phyloP scores from a whole-genome alignment of 2,113 vertebrate species.

The Riparia riparia region DNA sequence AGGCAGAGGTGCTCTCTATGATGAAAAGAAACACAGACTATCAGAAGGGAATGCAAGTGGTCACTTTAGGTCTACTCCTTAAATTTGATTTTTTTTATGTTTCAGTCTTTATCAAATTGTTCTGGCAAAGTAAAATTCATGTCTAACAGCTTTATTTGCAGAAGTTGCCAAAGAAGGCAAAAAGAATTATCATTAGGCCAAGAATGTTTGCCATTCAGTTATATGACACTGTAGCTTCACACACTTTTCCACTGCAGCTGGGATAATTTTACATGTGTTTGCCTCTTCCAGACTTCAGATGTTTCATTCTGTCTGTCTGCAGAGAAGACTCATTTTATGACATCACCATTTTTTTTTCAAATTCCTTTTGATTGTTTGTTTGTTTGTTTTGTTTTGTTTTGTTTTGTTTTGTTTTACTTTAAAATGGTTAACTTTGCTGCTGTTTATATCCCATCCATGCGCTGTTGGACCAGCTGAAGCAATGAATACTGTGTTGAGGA shows the following conservation, averaged over 20 bases:
- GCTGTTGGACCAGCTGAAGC: not conserved
- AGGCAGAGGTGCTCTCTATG: rapidly evolving
- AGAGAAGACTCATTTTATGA: not conserved
- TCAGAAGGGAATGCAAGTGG: not conserved
- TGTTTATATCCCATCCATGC: not conserved
- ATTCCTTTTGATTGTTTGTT: not conserved
- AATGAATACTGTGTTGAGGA: not conserved
- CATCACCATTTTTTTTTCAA: rapidly evolving
- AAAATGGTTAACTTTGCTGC: not conserved
- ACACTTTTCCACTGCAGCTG: not conserved
- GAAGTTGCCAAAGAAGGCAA: not conserved
- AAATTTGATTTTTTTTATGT: not conserved
- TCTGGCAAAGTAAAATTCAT: not conserved
- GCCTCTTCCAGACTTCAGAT: not conserved
- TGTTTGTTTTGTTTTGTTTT: not conserved
- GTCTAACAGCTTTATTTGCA: not conserved
- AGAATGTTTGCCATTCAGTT: not conserved
- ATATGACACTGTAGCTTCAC: rapidly evolving
- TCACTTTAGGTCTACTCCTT: not conserved
- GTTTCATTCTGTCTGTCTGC: not conserved
- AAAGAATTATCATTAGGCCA: not conserved
- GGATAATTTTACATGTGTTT: not conserved
- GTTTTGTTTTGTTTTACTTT: not conserved
- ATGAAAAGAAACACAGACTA: not conserved
- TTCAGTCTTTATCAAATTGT: not conserved